These are phyloP conservation scores for Periophthalmodon schlosseri DNA, from an alignment of 2,113 vertebrate genomes.

Conservation along the genomic window DNA sequence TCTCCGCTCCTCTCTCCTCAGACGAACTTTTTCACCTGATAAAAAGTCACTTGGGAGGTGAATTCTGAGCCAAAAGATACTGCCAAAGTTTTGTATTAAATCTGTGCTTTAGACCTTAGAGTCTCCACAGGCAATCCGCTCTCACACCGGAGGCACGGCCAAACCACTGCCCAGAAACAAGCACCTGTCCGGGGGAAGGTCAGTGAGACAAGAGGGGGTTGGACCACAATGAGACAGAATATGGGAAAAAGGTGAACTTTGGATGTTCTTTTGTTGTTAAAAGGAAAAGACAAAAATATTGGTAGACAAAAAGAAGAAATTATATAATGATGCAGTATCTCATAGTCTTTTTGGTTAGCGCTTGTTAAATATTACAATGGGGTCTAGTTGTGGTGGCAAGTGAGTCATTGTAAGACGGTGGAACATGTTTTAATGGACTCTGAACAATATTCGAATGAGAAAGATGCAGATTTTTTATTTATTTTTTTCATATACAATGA, in stretches of 20 bases:
- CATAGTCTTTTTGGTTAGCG: neutral
- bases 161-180: conserved; percentile 61
- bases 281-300: too few relatives aligned
- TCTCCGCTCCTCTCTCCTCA: conserved; percentile 17
- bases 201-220: conserved; percentile 40
- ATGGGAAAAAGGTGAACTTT: conserved; percentile 20
- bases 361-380: neutral
- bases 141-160: conserved; percentile 51
- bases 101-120: conserved; percentile 35
- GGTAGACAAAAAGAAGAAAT: too few relatives aligned
- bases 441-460: too few relatives aligned
- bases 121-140: conserved; percentile 59
- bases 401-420: too few relatives aligned
- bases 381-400: too few relatives aligned
- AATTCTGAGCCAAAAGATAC: conserved; percentile 49
- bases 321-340: neutral
- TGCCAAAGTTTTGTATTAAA: conserved; percentile 40
- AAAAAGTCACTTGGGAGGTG: conserved; percentile 34
- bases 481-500: too few relatives aligned
- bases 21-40: neutral
- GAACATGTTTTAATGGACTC: too few relatives aligned
- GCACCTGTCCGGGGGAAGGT: conserved; percentile 63
- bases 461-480: too few relatives aligned
- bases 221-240: conserved; percentile 52
- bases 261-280: neutral